A percentile compares a stretch with the other conserved stretches of the same genome.
Conservation (phyloP, 2,888 invertebrate species). For the Ramazzottius varieornatus region DNA sequence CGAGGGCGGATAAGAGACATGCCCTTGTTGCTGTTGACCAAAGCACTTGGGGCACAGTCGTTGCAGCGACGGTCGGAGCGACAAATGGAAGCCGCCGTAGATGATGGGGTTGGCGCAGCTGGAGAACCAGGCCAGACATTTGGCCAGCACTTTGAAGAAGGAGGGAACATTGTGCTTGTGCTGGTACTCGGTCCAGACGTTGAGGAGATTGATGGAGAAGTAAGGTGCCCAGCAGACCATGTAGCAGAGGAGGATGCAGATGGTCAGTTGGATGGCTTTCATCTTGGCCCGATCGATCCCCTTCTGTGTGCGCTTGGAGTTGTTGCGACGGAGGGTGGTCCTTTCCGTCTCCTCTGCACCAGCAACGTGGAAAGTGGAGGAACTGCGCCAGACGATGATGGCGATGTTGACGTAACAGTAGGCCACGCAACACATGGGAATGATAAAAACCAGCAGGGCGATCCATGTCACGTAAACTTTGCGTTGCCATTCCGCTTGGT, state of each 20-base stretch:
- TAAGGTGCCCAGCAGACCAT: slow-evolving; percentile 26
- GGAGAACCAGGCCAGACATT: too few relatives aligned
- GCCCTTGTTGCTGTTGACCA: too few relatives aligned
- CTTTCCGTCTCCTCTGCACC: slow-evolving; percentile 9
- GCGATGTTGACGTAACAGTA: slow-evolving; percentile 25
- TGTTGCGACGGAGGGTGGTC: too few relatives aligned
- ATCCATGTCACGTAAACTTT: slow-evolving; percentile 25
- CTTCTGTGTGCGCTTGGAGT: too few relatives aligned
- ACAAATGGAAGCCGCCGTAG: slow-evolving; percentile 23
- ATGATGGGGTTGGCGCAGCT: slow-evolving; percentile 24
- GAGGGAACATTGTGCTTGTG: too few relatives aligned
- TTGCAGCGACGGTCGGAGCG: too few relatives aligned
- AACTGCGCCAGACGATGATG: slow-evolving; percentile 22
- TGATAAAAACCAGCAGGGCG: slow-evolving; percentile 22
- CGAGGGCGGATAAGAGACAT: too few relatives aligned
- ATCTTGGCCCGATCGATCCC: slow-evolving; percentile 24
- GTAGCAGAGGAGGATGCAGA: slow-evolving; percentile 24
- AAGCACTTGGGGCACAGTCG: too few relatives aligned
- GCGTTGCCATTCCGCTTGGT: slow-evolving; percentile 24
- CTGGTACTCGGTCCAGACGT: slow-evolving; percentile 6
- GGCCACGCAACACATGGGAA: slow-evolving; percentile 23
- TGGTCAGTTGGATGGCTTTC: slow-evolving; percentile 25
- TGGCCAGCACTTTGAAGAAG: background rate
- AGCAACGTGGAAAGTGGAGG: too few relatives aligned
- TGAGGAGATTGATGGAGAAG: slow-evolving; percentile 17